phyloP scores from a whole-genome alignment of 2,888 invertebrate genomes.

The Conus canariensis region DNA sequence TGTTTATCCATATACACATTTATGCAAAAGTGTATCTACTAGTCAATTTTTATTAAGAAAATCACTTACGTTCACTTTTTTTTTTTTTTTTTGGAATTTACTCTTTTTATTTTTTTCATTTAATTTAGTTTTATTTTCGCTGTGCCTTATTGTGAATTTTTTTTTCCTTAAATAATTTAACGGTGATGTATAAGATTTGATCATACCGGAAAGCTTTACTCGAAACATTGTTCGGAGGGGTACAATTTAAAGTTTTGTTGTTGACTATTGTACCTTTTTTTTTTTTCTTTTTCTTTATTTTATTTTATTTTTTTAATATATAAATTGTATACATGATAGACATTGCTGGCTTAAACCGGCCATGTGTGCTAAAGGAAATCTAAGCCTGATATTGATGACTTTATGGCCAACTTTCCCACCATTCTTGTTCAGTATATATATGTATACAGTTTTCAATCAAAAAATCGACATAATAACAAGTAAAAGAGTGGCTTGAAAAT shows the following conservation, averaged over 20 bases:
- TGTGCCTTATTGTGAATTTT: slow-evolving; percentile 72
- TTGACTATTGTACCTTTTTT: slow-evolving; percentile 47
- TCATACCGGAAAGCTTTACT: slow-evolving; percentile 72
- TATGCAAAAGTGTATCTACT: slow-evolving; percentile 56
- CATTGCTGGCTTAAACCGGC: slow-evolving; percentile 50
- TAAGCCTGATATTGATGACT: slow-evolving; percentile 10
- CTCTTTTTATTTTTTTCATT: background rate
- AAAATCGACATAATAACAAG: slow-evolving; percentile 35
- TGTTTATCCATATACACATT: slow-evolving; percentile 50
- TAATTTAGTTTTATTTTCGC: slow-evolving; percentile 60
- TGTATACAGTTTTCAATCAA: slow-evolving; percentile 52
- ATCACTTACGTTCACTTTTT: slow-evolving; percentile 58
- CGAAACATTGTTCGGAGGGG: slow-evolving; percentile 57
- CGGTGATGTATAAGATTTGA: slow-evolving; percentile 51
- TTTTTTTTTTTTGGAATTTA: slow-evolving; percentile 1
- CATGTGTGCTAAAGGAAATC: slow-evolving; percentile 2
- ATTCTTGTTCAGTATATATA: slow-evolving; percentile 54
- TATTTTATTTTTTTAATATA: no score
- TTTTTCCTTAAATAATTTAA: background rate
- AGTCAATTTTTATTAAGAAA: slow-evolving; percentile 50
- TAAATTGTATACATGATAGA: slow-evolving; percentile 38
- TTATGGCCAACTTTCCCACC: slow-evolving; percentile 48
- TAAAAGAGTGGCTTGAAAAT: slow-evolving; percentile 34
- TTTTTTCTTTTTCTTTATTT: slow-evolving; percentile 8
- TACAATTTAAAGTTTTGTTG: slow-evolving; percentile 45